phyloP scores from a whole-genome alignment of 2,113 vertebrate genomes.

The Aleadryas rufinucha region DNA sequence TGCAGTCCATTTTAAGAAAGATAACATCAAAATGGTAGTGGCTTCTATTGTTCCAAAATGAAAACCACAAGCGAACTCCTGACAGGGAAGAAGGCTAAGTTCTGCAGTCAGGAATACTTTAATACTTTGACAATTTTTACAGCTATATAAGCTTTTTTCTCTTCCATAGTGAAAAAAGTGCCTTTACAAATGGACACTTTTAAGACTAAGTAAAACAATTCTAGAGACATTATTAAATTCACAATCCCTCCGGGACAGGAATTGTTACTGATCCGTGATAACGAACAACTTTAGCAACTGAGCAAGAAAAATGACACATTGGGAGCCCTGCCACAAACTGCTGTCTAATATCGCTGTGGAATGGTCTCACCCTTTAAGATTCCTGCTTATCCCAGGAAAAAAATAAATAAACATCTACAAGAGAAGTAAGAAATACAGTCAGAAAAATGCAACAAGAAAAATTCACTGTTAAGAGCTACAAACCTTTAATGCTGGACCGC shows the following conservation, averaged over 20 bases:
- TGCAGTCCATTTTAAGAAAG: background rate
- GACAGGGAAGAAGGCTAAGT: background rate
- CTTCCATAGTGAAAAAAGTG: background rate
- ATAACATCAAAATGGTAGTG: background rate
- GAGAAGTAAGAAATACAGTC: background rate
- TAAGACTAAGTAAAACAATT: background rate
- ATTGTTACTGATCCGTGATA: background rate
- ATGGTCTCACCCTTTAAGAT: background rate
- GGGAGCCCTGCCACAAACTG: background rate
- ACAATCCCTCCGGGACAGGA: background rate
- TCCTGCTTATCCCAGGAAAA: background rate
- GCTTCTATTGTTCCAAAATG: background rate
- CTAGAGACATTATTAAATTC: background rate
- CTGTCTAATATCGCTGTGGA: background rate
- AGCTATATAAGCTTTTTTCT: background rate
- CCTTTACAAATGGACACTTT: background rate
- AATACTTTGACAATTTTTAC: background rate
- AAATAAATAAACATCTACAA: background rate
- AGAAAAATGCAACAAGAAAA: background rate
- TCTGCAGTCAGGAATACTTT: background rate
- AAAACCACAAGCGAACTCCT: background rate
- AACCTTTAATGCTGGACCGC: conserved; percentile 50
- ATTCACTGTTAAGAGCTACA: background rate
- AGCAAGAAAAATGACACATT: background rate
- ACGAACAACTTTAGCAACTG: background rate